A percentile compares a stretch with the other conserved stretches of the same genome.
phyloP scores from a whole-genome alignment of 2,888 invertebrate species.

The Hydraecia micacea region DNA sequence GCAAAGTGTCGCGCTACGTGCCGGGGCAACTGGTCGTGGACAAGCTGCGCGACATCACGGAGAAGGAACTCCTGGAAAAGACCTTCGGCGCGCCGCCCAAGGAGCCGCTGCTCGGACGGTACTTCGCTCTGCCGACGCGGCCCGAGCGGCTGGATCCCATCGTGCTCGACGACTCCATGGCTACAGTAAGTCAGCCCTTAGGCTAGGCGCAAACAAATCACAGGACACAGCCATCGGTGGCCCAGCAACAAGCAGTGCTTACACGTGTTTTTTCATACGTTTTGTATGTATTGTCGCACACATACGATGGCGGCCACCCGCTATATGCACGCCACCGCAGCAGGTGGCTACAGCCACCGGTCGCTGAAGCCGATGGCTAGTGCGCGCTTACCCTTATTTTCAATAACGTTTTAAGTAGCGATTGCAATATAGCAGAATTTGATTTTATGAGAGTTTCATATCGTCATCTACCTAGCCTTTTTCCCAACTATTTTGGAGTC shows the following conservation, averaged over 20 bases:
- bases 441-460: not conserved
- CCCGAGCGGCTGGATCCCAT: slow-evolving; percentile 87
- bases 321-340: not conserved
- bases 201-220: not conserved
- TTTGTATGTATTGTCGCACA: not conserved
- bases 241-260: not conserved
- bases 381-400: not conserved
- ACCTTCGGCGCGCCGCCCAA: slow-evolving; percentile 90
- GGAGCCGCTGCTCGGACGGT: slow-evolving; percentile 91
- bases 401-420: no score
- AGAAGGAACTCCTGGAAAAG: slow-evolving; percentile 80
- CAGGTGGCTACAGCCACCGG: not conserved
- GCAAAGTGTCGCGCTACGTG: slow-evolving; percentile 88
- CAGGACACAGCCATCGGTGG: not conserved
- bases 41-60: slow-evolving; percentile 82
- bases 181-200: slow-evolving; percentile 67
- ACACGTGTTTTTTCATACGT: not conserved
- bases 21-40: slow-evolving; percentile 87
- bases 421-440: not conserved
- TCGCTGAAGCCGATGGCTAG: not conserved
- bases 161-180: slow-evolving; percentile 91
- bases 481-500: no score
- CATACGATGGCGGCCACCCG: not conserved
- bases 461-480: no score
- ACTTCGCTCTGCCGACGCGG: slow-evolving; percentile 89